phyloP scores from a whole-genome alignment of 2,888 invertebrate genomes.

The Caradrina clavipalpis region DNA sequence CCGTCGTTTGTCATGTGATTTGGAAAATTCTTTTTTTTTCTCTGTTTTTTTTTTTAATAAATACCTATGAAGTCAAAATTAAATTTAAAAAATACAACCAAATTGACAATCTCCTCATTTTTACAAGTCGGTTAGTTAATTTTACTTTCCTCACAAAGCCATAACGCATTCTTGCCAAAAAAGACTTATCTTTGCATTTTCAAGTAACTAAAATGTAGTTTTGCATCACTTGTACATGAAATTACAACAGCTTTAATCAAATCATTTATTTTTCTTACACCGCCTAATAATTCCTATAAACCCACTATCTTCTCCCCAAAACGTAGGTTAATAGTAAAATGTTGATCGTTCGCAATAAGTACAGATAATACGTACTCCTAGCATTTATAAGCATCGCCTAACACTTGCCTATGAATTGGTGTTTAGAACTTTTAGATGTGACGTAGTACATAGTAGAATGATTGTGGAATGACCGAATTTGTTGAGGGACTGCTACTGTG shows the following conservation, averaged over 20 bases:
- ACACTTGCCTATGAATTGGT: constrained; percentile 58
- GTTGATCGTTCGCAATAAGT: constrained; percentile 59
- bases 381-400: constrained; percentile 59
- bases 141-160: too few relatives aligned
- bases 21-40: too few relatives aligned
- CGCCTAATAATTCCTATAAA: not conserved
- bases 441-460: constrained; percentile 11
- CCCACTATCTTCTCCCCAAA: constrained; percentile 23
- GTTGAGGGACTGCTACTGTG: constrained; percentile 23
- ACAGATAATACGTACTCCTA: constrained; percentile 54
- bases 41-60: too few relatives aligned
- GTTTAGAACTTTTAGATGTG: constrained; percentile 40
- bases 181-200: too few relatives aligned
- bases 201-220: too few relatives aligned
- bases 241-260: not conserved
- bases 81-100: too few relatives aligned
- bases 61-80: too few relatives aligned
- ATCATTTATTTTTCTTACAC: not conserved
- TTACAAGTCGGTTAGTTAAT: too few relatives aligned
- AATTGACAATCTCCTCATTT: too few relatives aligned
- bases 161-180: too few relatives aligned
- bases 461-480: constrained; percentile 13
- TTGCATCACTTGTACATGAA: not conserved
- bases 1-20: too few relatives aligned
- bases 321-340: constrained; percentile 56